Evolutionary conservation across 1,140 invertebrate genomes (phyloP), one percentile per base, ranked within the genome.

Genomic region (Temnothorax longispinosus): DNA sequence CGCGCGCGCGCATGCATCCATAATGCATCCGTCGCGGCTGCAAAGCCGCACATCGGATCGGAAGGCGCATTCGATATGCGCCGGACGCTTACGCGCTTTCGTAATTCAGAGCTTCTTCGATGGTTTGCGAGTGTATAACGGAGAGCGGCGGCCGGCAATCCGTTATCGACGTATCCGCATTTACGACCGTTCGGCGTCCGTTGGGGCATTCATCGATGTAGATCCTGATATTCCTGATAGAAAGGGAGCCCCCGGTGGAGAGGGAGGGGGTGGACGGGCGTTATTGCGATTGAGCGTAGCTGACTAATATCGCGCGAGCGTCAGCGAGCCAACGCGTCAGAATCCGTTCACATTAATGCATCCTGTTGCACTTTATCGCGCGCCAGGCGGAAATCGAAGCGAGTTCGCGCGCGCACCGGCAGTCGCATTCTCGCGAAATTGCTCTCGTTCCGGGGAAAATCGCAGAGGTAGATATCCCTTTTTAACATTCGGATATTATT

Each of bases 1-100:
- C 38, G 15, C n/a, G 38, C 38, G 15, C n/a, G 32, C 64, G 62
- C 54, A 41, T 77, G 47, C 64, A 87, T 56, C 75, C 85, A 41
- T 87, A 88, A 88, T 88, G 78, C 69, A 82, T 60, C 69, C 80
- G 67, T 13, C 80, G 69, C 18, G 21, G 69, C 69, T 82, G 38
- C 41, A 74, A 58, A 74, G 80, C 54, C 58, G 32, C 47, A 7
- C 11, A 7, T 5, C 41, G 27, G 67, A 32, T 58, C 41, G 44
- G 80, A 84, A 84, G 80, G 32, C 21, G 54, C 54, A 60, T 84
- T 84, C 54, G 41, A 60, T 75, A 50, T 60, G 41, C 80, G 41
- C 67, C 69, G 69, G 80, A 74, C 67, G 65, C 44, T 74, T 74
- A 74, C 67, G 67, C 41, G 54, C 69, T 84, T 84, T 84, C 80